Conservation (phyloP, 2,888 invertebrate species). For the Amphipyra tragopoginis region DNA sequence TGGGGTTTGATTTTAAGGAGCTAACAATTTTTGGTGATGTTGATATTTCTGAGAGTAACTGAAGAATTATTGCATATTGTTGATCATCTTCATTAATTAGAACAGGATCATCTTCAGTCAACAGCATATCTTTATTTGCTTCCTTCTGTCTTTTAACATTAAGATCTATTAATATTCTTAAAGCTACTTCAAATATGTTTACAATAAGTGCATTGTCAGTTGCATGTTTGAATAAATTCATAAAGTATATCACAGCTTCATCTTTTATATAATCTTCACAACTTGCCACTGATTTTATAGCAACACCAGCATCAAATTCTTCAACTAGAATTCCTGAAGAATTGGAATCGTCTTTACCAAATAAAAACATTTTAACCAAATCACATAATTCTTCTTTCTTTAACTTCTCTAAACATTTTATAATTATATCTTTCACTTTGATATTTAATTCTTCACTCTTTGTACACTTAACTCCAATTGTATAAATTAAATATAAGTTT, state of each 20-base stretch:
- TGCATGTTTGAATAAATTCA: constrained; percentile 71
- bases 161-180: constrained; percentile 73
- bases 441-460: constrained; percentile 71
- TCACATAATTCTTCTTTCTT: constrained; percentile 61
- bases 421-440: constrained; percentile 77
- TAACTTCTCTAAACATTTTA: constrained; percentile 74
- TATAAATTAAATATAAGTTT: constrained; percentile 82
- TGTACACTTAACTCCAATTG: constrained; percentile 76
- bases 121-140: constrained; percentile 70
- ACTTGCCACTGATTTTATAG: constrained; percentile 70
- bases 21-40: constrained; percentile 80
- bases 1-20: constrained; percentile 81
- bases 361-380: constrained; percentile 68
- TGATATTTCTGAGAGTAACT: constrained; percentile 86
- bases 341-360: constrained; percentile 62
- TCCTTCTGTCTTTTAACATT: constrained; percentile 65
- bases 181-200: constrained; percentile 73
- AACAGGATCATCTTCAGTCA: constrained; percentile 79
- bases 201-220: constrained; percentile 64
- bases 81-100: constrained; percentile 72
- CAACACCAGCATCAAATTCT: constrained; percentile 80
- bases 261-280: constrained; percentile 61
- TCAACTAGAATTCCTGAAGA: constrained; percentile 64
- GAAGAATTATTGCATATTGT: constrained; percentile 84
- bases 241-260: constrained; percentile 72